Evolutionary conservation across 2,797 vertebrate genomes (phyloP).

Genomic region (Gambusia yucatana): DNA sequence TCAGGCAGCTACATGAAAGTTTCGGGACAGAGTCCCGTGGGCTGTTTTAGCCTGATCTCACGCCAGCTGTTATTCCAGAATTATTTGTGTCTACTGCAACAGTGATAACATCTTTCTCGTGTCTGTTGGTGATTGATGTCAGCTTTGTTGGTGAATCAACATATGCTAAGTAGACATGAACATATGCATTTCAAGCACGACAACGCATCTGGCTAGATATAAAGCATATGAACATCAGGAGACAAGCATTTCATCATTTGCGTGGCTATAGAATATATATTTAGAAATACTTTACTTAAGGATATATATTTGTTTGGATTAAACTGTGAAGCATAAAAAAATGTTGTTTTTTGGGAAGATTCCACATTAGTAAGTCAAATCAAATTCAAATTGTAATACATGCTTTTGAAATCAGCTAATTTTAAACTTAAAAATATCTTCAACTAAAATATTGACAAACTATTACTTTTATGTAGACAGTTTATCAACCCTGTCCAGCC

Average conservation of each 20-base stretch:
- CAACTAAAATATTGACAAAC: not conserved
- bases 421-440: not conserved
- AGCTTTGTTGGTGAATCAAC: conserved; percentile 45
- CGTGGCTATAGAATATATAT: conserved; percentile 8
- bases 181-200: conserved; percentile 32
- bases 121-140: conserved; percentile 57
- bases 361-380: not conserved
- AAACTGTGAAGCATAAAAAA: not conserved
- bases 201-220: conserved; percentile 25
- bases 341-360: not conserved
- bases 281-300: not conserved
- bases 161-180: conserved; percentile 43
- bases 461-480: not conserved
- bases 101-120: conserved; percentile 61
- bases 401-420: not conserved
- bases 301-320: conserved; percentile 11
- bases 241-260: conserved; percentile 30
- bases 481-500: not conserved
- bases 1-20: conserved; percentile 24
- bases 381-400: not conserved
- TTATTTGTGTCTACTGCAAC: conserved; percentile 54
- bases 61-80: conserved; percentile 57
- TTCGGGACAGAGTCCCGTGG: conserved; percentile 41
- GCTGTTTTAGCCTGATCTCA: conserved; percentile 46
- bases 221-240: conserved; percentile 23